Evolutionary conservation across 2,113 vertebrate species (phyloP), one percentile per base, ranked within the genome.

Genomic region (Tautogolabrus adspersus): DNA sequence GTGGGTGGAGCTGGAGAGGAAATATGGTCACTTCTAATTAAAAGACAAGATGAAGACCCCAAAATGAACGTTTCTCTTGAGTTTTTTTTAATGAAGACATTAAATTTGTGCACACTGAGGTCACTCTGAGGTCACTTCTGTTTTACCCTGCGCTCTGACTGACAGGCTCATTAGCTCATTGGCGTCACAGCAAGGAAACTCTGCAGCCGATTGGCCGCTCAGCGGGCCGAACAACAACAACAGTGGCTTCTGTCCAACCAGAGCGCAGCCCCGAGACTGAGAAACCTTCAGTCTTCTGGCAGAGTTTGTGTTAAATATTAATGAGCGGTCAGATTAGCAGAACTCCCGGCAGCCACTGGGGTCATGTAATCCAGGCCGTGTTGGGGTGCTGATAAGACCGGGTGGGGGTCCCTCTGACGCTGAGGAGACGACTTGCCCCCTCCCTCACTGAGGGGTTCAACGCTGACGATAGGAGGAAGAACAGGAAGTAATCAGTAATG

Each of bases 271-370:
- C 64, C 21, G 74, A 16, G 23, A 40, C 23, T 1, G 21, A 40
- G 62, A 1, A 34, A 51, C 72, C 82, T 54, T 65, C 61, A n/a
- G 58, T 64, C 75, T 72, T 76, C 81, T 77, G 74, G 47, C 47
- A 18, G 47, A 16, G 47, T 18, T 15, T 49, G 15, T 78, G 81
- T 91, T 83, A 72, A 91, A 91, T 93, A 85, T 93, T 93, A 93
- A 92, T 93, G 83, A 91, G 83, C 30, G 65, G 85, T 88, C 79
- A 83, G 93, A 93, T 93, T 94, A 93, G 86, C 87, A 86, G 77
- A 82, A 86, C 86, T 93, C 89, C 90, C 88, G 87, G 81, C 86
- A 92, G 88, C 81, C 88, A 81, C 86, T 77, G 88, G 84, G 81
- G 72, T 57, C 38, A 40, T 92, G 87, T 93, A 93, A 93, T 93